Evolutionary conservation across 1,140 invertebrate genomes (phyloP).

Genomic region (Lordiphosa clarofinis): DNA sequence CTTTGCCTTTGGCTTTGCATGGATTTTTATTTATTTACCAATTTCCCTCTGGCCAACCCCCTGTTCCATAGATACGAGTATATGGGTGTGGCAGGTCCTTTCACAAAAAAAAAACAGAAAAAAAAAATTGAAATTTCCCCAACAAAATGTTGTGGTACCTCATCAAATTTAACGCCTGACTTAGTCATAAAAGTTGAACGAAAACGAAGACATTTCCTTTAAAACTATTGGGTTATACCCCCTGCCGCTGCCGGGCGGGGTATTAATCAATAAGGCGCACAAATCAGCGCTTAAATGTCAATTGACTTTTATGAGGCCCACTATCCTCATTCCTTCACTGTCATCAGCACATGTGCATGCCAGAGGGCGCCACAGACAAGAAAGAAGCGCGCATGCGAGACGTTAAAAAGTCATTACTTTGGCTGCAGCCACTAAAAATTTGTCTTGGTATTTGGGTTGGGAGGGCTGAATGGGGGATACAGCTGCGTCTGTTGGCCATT

Average conservation of each 20-base stretch:
- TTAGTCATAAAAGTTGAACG: constrained; percentile 46
- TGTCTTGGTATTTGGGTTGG: constrained; percentile 40
- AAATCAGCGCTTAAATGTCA: constrained; percentile 67
- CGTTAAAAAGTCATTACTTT: constrained; percentile 59
- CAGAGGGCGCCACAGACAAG: constrained; percentile 36
- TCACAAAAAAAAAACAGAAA: constrained; percentile 6
- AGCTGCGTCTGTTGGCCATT: constrained; percentile 37
- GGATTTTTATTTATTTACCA: constrained; percentile 43
- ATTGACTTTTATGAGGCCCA: constrained; percentile 57
- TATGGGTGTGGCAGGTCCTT: constrained; percentile 6
- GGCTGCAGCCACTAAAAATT: constrained; percentile 55
- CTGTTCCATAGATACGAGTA: constrained; percentile 4
- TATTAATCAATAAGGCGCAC: constrained; percentile 63
- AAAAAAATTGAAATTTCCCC: neutral
- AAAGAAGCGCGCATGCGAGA: constrained; percentile 38
- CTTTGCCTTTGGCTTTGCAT: constrained; percentile 22
- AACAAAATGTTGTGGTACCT: constrained; percentile 43
- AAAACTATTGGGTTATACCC: constrained; percentile 27
- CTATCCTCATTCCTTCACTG: neutral
- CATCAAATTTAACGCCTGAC: constrained; percentile 67
- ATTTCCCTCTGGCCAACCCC: constrained; percentile 7
- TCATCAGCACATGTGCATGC: constrained; percentile 17
- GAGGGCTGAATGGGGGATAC: neutral
- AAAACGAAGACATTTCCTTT: constrained; percentile 37
- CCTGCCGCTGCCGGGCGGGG: neutral